Conservation (phyloP, 2,888 invertebrate genomes). For the Oscheius sp. region DNA sequence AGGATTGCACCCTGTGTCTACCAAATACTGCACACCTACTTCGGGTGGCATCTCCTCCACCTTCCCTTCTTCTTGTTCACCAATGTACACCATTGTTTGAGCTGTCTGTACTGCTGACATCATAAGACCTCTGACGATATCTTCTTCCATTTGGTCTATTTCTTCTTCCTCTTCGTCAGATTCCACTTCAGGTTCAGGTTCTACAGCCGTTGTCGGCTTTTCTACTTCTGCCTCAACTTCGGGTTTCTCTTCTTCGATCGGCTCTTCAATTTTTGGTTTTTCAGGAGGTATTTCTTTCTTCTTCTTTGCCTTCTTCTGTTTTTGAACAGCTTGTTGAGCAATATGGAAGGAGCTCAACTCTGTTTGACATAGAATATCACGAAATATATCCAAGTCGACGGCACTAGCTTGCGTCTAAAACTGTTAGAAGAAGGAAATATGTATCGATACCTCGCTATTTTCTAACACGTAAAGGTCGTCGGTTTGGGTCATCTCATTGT, state of each 20-base stretch:
- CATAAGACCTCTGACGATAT: not conserved
- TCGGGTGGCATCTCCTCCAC: not conserved
- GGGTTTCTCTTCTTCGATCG: not conserved
- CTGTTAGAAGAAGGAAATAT: not conserved
- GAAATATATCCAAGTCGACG: not conserved
- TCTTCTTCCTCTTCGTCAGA: too few species aligned
- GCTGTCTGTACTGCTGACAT: constrained; percentile 7
- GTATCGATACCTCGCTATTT: not conserved
- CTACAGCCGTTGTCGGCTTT: not conserved
- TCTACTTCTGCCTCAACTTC: not conserved
- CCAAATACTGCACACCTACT: not conserved
- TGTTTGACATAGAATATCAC: constrained; percentile 19
- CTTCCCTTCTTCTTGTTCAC: not conserved
- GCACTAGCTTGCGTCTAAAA: constrained; percentile 14
- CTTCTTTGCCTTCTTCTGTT: not conserved
- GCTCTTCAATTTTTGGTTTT: not conserved
- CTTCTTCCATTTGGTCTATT: not conserved
- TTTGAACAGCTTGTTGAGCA: constrained; percentile 1
- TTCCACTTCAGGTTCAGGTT: not conserved
- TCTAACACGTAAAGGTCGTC: not conserved
- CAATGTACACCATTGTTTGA: constrained; percentile 17
- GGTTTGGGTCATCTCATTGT: constrained; percentile 19
- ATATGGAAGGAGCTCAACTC: constrained; percentile 31
- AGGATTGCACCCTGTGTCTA: constrained; percentile 18
- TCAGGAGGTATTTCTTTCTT: not conserved